Conservation (phyloP, 2,113 vertebrate genomes). For the Myrmecophaga tridactyla region DNA sequence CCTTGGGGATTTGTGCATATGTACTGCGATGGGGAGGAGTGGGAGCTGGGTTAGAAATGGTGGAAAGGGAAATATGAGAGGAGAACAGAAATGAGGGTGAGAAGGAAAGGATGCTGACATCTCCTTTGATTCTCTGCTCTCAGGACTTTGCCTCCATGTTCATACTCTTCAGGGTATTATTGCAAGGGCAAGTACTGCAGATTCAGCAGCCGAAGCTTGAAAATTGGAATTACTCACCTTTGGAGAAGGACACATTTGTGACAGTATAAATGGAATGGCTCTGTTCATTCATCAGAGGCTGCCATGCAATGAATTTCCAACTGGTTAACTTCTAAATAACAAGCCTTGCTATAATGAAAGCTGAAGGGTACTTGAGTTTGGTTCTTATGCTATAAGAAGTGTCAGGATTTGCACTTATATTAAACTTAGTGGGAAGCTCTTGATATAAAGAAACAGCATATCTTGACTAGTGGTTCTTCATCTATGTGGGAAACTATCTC, state of each 20-base stretch:
- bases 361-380: conserved; percentile 32
- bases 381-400: not conserved
- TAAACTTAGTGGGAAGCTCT: conserved; percentile 32
- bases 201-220: not conserved
- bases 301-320: conserved; percentile 33
- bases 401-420: conserved; percentile 19
- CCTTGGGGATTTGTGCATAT: not conserved
- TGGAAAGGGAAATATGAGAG: not conserved
- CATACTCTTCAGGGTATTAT: not conserved
- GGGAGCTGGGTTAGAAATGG: not conserved
- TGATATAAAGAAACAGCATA: conserved; percentile 40
- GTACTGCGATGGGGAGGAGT: not conserved
- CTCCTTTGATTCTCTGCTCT: not conserved
- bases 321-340: conserved; percentile 50
- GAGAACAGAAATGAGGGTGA: not conserved
- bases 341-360: conserved; percentile 3
- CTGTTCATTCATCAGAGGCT: conserved; percentile 35
- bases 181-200: not conserved
- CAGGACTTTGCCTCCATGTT: not conserved
- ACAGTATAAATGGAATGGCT: conserved; percentile 14
- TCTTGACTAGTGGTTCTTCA: not conserved
- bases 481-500: not conserved
- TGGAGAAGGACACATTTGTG: conserved; percentile 41
- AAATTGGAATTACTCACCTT: conserved; percentile 35
- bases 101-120: not conserved